Evolutionary conservation across 2,888 invertebrate genomes (phyloP).

Genomic region (Oligia latruncula): DNA sequence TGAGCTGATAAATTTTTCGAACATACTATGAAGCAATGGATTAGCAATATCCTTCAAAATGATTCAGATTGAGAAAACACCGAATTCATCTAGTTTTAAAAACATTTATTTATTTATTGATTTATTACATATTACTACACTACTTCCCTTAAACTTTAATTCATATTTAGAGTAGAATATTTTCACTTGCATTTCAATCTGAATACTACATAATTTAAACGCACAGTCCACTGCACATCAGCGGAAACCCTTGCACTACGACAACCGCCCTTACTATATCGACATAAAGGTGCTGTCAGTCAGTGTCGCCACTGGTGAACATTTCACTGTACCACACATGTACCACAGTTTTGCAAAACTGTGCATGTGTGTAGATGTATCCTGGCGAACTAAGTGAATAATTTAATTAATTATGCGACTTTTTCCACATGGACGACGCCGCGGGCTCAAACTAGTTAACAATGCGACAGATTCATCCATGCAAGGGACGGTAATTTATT

Average conservation of each 20-base stretch:
- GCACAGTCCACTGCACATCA: neutral
- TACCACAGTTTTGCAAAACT: neutral
- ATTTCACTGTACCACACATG: too few species aligned
- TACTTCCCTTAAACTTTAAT: too few species aligned
- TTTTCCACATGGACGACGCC: conserved; percentile 23
- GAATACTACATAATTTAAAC: neutral
- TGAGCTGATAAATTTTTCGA: too few species aligned
- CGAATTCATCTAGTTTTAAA: too few species aligned
- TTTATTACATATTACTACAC: too few species aligned
- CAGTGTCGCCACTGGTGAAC: neutral
- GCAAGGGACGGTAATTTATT: conserved; percentile 7
- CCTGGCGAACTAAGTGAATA: conserved; percentile 7
- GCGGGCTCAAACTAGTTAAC: conserved; percentile 11
- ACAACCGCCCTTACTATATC: neutral
- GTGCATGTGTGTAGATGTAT: neutral
- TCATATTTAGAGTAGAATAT: neutral
- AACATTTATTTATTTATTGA: too few species aligned
- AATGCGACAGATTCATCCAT: conserved; percentile 19
- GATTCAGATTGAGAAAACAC: too few species aligned
- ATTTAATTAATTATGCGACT: conserved; percentile 13
- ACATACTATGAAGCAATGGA: too few species aligned
- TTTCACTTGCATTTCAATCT: neutral
- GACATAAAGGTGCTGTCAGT: neutral
- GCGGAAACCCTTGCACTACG: neutral
- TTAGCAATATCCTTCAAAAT: too few species aligned